Evolutionary conservation across 2,888 invertebrate species (phyloP).

Genomic region (Endomychus coccineus): DNA sequence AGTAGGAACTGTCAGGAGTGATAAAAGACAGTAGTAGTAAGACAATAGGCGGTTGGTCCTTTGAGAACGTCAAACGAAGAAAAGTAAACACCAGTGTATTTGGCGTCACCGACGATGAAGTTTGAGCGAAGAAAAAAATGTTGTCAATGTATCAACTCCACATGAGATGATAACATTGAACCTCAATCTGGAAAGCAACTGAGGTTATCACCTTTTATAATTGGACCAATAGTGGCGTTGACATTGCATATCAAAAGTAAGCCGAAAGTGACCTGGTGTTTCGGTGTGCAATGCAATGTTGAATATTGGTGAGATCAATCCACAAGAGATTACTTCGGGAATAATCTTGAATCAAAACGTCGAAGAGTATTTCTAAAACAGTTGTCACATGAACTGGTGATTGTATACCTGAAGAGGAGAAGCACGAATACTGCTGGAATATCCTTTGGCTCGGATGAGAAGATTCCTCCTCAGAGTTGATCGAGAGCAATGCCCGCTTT

Average conservation of each 20-base stretch:
- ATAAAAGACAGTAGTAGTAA: no score
- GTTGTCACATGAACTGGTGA: constrained; percentile 16
- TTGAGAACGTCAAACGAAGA: no score
- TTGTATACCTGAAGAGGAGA: constrained; percentile 13
- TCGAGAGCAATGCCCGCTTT: constrained; percentile 8
- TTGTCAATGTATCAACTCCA: no score
- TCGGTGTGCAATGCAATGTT: constrained; percentile 16
- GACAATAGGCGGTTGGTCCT: no score
- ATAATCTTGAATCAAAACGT: constrained; percentile 16
- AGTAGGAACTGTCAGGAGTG: no score
- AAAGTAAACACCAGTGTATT: no score
- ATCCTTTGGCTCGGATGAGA: constrained; percentile 12
- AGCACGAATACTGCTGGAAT: constrained; percentile 12
- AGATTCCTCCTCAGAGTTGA: constrained; percentile 12
- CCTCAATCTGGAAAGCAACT: constrained; percentile 14
- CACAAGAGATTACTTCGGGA: constrained; percentile 18
- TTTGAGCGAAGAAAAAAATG: no score
- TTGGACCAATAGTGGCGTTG: constrained; percentile 16
- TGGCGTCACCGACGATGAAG: no score
- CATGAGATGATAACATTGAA: constrained; percentile 10
- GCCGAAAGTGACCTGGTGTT: constrained; percentile 18
- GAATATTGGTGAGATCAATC: constrained; percentile 18
- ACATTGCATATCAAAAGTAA: constrained; percentile 20
- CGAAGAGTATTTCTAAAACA: constrained; percentile 18
- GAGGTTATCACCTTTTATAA: constrained; percentile 17